Evolutionary conservation across 1,140 invertebrate species (phyloP), one percentile per base, ranked within the genome.

Genomic region (Zaprionus taronus): DNA sequence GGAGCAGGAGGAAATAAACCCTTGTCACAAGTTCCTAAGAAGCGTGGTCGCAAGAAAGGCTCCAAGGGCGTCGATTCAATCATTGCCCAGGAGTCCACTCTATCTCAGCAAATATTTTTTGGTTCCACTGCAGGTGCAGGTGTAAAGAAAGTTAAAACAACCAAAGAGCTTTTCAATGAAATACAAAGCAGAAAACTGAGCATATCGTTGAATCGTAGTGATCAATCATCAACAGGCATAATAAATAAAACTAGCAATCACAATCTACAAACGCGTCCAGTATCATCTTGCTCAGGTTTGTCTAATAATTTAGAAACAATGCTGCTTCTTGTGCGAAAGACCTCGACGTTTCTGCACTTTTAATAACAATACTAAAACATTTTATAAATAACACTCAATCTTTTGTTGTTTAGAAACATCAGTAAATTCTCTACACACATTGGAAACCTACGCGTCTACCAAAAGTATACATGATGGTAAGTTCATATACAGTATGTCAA

Each of bases 141-240:
- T 41, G 95, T 94, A 81, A 95, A 95, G 72, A 95, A 97, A 94
- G 94, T 97, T 2, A 97, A 97, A 94, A 98, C 97, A 2, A 97
- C 97, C 24, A 96, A 97, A 81, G 96, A 98, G 91, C 91, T 98
- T 22, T 94, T 97, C 61, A 96, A 96, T 44, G 96, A 96, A 85
- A 93, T 97, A 67, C 96, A 96, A 91, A 96, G 95, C 67, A 94
- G 95, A 60, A 94, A 77, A 93, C 78, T 82, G 31, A 79, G 72
- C 72, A 63, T 56, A 72, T 53, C 17, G 9, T 61, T 62, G n/a
- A 83, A 62, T 60, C 78, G 26, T 12, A 15, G 28, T 15, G 75
- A 63, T 24, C 24, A 24, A 24, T 24, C 24, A 0, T 22, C 49
- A 4, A 28, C 60, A 41, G 38, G 65, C 28, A 47, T 68, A 36